A percentile compares a stretch with the other conserved stretches of the same genome.
These are phyloP conservation scores for Mus pahari DNA, from an alignment of 2,113 vertebrate genomes.

Conservation along the genomic window DNA sequence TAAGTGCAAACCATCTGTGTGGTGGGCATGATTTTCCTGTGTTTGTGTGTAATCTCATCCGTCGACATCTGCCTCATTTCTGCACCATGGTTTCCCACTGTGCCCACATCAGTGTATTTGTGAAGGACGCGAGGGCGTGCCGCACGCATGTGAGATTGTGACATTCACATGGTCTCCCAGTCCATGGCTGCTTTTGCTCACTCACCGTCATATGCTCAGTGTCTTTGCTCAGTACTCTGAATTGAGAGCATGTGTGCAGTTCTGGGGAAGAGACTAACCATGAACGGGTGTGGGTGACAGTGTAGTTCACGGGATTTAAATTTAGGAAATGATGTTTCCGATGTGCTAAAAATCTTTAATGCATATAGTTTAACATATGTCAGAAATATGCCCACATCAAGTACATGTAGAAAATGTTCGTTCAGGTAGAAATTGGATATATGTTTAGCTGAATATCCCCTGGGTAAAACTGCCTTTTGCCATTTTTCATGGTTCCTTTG, in stretches of 20 bases:
- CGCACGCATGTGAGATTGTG: conserved; percentile 74
- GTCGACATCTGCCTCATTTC: conserved; percentile 75
- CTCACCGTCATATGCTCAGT: conserved; percentile 28
- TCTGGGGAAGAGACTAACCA: conserved; percentile 52
- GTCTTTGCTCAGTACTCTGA: conserved; percentile 49
- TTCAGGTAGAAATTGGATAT: conserved; percentile 3
- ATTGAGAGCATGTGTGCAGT: conserved; percentile 43
- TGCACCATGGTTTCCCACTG: conserved; percentile 66
- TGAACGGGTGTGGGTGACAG: conserved; percentile 15
- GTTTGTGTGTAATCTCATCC: conserved; percentile 82
- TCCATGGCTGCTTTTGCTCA: conserved; percentile 75
- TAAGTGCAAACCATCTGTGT: conserved; percentile 88
- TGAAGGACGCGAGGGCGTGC: conserved; percentile 60
- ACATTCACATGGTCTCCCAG: conserved; percentile 64
- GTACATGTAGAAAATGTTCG: background rate
- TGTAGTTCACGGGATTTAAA: background rate
- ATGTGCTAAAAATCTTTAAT: background rate
- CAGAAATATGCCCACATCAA: background rate
- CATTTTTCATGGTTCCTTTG: conserved; percentile 5
- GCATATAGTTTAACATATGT: background rate
- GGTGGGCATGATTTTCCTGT: conserved; percentile 84
- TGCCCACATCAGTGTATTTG: conserved; percentile 72
- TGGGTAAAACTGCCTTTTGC: background rate
- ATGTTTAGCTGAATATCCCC: conserved; percentile 7
- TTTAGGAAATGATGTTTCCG: conserved; percentile 16